Conservation (phyloP, 2,113 vertebrate species). For the Sterrhoptilus dennistouni region DNA sequence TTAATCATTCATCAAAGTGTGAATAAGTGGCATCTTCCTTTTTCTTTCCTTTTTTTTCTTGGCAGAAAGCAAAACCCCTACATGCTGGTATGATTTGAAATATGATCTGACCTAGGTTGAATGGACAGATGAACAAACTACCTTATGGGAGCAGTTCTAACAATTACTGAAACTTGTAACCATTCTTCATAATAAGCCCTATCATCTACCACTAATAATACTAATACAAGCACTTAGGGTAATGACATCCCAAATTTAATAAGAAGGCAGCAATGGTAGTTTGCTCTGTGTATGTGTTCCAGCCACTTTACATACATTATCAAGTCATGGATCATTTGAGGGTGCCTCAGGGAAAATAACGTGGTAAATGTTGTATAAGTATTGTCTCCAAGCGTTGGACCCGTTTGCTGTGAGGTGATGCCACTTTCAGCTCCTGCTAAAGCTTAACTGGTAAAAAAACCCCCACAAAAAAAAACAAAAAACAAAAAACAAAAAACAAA, state of each 20-base stretch:
- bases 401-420: background rate
- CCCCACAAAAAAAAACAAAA: no score
- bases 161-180: constrained; percentile 39
- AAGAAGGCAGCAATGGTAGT: background rate
- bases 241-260: constrained; percentile 50
- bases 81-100: background rate
- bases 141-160: background rate
- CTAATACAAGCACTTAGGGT: constrained; percentile 13
- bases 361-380: constrained; percentile 47
- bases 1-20: background rate
- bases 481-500: no score
- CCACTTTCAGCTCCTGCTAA: background rate
- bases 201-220: constrained; percentile 11
- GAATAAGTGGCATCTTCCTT: background rate
- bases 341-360: constrained; percentile 40
- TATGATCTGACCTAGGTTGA: background rate
- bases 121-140: background rate
- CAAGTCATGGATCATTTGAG: constrained; percentile 49
- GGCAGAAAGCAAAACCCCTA: background rate
- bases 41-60: background rate
- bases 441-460: background rate
- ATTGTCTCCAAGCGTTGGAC: background rate
- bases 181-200: constrained; percentile 7
- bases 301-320: constrained; percentile 45
- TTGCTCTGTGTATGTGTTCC: constrained; percentile 23